Percentiles rank a stretch among this genome's conserved stretches.
These are phyloP conservation scores for Ciona savignyi DNA, from an alignment of 23 tunicate species.

Conservation along the genomic window DNA sequence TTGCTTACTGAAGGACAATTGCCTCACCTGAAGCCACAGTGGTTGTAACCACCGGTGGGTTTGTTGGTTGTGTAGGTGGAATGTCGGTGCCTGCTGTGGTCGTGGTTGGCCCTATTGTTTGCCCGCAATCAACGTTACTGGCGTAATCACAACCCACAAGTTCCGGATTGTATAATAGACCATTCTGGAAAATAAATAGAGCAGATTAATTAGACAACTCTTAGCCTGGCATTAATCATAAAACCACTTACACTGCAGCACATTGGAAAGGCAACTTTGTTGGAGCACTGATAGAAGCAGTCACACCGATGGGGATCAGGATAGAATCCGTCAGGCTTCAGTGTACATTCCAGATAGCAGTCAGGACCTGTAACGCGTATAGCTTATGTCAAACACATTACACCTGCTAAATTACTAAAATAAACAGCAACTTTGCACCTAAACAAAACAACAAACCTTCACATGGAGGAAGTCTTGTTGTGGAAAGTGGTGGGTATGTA, in stretches of 20 bases:
- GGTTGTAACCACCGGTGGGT: slow-evolving; percentile 8
- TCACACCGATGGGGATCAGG: slow-evolving; percentile 26
- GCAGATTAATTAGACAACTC: no score
- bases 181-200: slow-evolving; percentile 16
- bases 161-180: slow-evolving; percentile 18
- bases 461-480: no score
- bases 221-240: no score
- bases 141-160: slow-evolving; percentile 25
- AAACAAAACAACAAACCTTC: no score
- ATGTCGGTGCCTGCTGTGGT: background rate
- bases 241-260: slow-evolving; percentile 35
- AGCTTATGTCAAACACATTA: no score
- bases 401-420: no score
- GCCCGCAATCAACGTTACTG: slow-evolving; percentile 12
- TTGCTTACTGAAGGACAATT: no score
- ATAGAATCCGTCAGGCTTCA: slow-evolving; percentile 11
- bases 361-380: slow-evolving; percentile 7
- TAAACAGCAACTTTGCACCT: no score
- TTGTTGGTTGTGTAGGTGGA: slow-evolving; percentile 3
- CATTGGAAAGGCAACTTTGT: slow-evolving; percentile 9
- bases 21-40: background rate
- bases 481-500: no score
- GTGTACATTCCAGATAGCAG: slow-evolving; percentile 8
- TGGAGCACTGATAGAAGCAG: slow-evolving; percentile 31
- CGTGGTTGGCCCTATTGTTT: slow-evolving; percentile 6